These are phyloP conservation scores for Dysmachus trigonus DNA, from an alignment of 2,888 invertebrate genomes.

Conservation along the genomic window DNA sequence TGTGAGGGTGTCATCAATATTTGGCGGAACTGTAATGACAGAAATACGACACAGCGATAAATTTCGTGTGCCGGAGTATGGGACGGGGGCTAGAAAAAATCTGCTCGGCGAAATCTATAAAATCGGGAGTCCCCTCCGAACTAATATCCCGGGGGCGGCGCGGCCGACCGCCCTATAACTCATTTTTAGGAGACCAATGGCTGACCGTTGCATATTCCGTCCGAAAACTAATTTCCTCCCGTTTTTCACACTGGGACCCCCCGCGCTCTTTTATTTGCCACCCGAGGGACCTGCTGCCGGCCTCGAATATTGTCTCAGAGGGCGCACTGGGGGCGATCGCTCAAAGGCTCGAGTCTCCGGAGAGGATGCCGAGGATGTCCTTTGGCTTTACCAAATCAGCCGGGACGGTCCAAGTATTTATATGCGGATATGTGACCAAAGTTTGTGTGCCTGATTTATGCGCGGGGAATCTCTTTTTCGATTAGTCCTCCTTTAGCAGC, in stretches of 20 bases:
- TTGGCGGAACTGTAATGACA: conserved; percentile 82
- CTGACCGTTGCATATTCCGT: conserved; percentile 29
- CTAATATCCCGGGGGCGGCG: not conserved
- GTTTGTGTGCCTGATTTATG: conserved; percentile 28
- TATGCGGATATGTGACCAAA: conserved; percentile 32
- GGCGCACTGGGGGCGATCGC: not conserved
- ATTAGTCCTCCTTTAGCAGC: conserved; percentile 25
- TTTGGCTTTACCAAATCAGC: conserved; percentile 21
- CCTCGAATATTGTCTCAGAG: conserved; percentile 28
- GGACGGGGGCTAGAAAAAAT: not conserved
- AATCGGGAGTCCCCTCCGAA: not conserved
- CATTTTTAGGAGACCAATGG: conserved; percentile 24
- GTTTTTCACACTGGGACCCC: not conserved
- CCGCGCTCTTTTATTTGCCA: not conserved
- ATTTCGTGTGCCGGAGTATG: not conserved
- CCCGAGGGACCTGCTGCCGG: not conserved
- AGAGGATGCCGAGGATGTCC: not conserved
- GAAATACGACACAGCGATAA: conserved; percentile 51
- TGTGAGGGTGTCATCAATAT: conserved; percentile 89
- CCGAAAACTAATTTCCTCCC: conserved; percentile 34
- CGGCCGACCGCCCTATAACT: not conserved
- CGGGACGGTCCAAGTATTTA: conserved; percentile 22
- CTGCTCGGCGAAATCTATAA: conserved; percentile 24
- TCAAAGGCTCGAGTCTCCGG: not conserved
- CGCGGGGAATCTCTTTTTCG: conserved; percentile 25